Evolutionary conservation across 2,797 vertebrate species (phyloP), one percentile per base, ranked within the genome.

Genomic region (Potorous gilbertii): DNA sequence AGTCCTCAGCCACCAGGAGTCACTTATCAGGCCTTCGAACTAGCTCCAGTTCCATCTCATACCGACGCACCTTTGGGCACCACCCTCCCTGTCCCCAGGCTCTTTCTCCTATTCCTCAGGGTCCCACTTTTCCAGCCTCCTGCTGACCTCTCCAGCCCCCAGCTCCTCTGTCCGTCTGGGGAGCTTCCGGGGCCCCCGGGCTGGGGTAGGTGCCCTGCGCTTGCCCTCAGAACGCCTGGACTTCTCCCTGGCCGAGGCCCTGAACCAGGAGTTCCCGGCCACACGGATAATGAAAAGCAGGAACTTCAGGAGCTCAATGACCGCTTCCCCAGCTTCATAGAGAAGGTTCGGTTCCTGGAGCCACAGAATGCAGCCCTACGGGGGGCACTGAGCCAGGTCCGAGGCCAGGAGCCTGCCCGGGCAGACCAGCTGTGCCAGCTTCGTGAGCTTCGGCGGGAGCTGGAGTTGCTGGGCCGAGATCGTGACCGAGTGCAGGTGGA

Each of bases 291-390:
- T 40, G 99, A 99, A 98, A 99, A 99, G 98, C 99, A 99, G 29
- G 99, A 99, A 97, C 98, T 99, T 95, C 99, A 99, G 98, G 99
- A 99, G 90, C 99, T 99, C 94, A 99, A 99, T 54, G 99, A 99
- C 98, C 99, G 99, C 55, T 99, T 99, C n/a, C 99, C 99, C 98
- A 99, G 98, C 98, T 99, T 99, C 98, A 99, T 99, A 12, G 99
- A 99, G 98, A 99, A 99, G 98, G 99, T 99, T 97, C 99, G 99
- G 91, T 99, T 99, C 96, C 98, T 99, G 98, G 99, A 99, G 98
- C 98, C 99, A 98, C 99, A 99, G 99, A 99, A 99, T 93, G 98
- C 99, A 3, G 98, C 98, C 27, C 98, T 99, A 96, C 98, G 98
- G 52, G 98, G 99, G 18, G 99, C 99, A 98, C 99, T 99, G 98